These are phyloP conservation scores for Pyrgilauda ruficollis DNA, from an alignment of 2,113 vertebrate species.

Conservation along the genomic window DNA sequence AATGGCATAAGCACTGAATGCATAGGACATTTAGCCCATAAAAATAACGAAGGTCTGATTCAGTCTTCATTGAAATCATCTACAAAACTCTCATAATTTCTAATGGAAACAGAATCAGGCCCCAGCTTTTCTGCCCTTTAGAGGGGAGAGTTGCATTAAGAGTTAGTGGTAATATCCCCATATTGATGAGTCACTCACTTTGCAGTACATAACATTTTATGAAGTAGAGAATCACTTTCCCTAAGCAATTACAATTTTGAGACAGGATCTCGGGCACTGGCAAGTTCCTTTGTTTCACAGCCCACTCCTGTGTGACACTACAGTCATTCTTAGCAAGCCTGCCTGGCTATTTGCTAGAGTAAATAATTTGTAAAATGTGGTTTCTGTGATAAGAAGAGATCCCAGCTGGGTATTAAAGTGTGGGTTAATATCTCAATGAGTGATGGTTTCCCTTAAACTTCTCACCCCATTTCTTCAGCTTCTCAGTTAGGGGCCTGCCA, in stretches of 20 bases:
- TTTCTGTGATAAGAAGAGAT: constrained; percentile 52
- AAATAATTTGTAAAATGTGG: constrained; percentile 52
- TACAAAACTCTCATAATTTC: constrained; percentile 41
- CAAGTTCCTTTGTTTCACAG: constrained; percentile 55
- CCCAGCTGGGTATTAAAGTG: neutral
- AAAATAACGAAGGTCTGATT: constrained; percentile 56
- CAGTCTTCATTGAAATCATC: constrained; percentile 32
- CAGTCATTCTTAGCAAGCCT: constrained; percentile 1
- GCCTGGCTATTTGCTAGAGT: constrained; percentile 51
- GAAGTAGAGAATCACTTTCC: constrained; percentile 74
- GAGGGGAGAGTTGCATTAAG: constrained; percentile 26
- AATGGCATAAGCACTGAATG: constrained; percentile 41
- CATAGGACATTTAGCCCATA: constrained; percentile 61
- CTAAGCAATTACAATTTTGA: constrained; percentile 76
- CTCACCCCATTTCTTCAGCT: neutral
- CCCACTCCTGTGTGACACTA: constrained; percentile 1
- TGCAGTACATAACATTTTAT: constrained; percentile 74
- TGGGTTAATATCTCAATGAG: neutral
- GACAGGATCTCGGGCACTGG: constrained; percentile 53
- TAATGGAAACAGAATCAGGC: constrained; percentile 42
- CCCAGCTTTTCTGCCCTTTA: constrained; percentile 28
- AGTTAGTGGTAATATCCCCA: constrained; percentile 64
- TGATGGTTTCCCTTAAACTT: neutral
- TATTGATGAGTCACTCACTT: constrained; percentile 68
- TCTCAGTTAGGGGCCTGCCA: neutral